Evolutionary conservation across 2,797 vertebrate genomes (phyloP).

Genomic region (Eulemur mongoz): DNA sequence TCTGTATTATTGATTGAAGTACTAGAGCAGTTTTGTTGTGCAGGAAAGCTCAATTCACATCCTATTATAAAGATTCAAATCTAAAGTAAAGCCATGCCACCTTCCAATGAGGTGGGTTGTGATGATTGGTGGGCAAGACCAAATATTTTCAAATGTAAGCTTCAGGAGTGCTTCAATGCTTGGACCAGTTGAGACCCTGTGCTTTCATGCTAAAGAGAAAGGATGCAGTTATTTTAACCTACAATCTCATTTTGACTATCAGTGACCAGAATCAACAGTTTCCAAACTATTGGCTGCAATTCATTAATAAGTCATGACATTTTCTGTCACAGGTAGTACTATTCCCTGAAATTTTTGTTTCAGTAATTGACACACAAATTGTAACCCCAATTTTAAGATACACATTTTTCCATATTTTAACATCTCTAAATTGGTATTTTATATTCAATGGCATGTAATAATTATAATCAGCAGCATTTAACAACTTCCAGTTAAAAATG

Average conservation of each 20-base stretch:
- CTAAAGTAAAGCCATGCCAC: background rate
- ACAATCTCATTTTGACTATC: background rate
- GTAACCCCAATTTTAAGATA: constrained; percentile 3
- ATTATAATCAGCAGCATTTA: background rate
- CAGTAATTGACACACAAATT: background rate
- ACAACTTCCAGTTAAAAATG: background rate
- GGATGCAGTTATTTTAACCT: background rate
- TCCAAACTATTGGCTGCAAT: background rate
- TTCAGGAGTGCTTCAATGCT: background rate
- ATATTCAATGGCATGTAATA: background rate
- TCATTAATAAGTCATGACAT: background rate
- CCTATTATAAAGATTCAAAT: background rate
- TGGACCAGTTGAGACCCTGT: background rate
- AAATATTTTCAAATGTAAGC: background rate
- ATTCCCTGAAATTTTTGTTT: background rate
- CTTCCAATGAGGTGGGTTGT: background rate
- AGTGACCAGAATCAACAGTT: background rate
- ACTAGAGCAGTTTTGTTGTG: background rate
- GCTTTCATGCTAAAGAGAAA: background rate
- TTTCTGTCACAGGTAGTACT: background rate
- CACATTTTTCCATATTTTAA: background rate
- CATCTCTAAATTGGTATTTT: constrained; percentile 1
- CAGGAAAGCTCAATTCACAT: background rate
- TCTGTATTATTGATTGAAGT: background rate
- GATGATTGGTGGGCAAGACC: background rate